These are phyloP conservation scores for Xenopus laevis DNA, from an alignment of 2,113 vertebrate genomes.

Conservation along the genomic window DNA sequence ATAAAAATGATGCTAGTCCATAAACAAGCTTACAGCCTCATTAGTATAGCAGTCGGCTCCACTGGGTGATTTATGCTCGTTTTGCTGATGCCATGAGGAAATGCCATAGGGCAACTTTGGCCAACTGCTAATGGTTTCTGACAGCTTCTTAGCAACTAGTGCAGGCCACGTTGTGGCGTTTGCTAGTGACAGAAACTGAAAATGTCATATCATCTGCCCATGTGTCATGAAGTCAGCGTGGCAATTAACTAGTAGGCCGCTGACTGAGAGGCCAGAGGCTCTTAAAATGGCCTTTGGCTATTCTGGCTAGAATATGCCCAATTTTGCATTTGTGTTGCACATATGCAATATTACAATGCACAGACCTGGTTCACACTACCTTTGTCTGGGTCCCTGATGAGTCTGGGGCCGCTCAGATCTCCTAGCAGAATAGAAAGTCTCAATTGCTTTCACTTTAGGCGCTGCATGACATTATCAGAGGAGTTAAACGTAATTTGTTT, in stretches of 20 bases:
- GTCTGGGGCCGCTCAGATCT: slow-evolving; percentile 48
- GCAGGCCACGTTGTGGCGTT: slow-evolving; percentile 73
- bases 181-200: slow-evolving; percentile 80
- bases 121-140: slow-evolving; percentile 90
- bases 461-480: slow-evolving; percentile 69
- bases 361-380: slow-evolving; percentile 59
- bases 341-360: slow-evolving; percentile 61
- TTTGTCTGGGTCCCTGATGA: slow-evolving; percentile 50
- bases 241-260: slow-evolving; percentile 96
- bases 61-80: slow-evolving; percentile 82
- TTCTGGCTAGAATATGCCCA: slow-evolving; percentile 60
- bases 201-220: slow-evolving; percentile 88
- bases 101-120: slow-evolving; percentile 90
- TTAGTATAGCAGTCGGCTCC: slow-evolving; percentile 90
- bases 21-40: slow-evolving; percentile 94
- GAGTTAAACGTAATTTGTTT: slow-evolving; percentile 70
- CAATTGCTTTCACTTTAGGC: slow-evolving; percentile 61
- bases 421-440: slow-evolving; percentile 49
- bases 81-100: slow-evolving; percentile 86
- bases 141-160: slow-evolving; percentile 96
- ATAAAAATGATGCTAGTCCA: slow-evolving; percentile 89
- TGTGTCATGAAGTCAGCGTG: slow-evolving; percentile 82
- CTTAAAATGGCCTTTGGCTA: slow-evolving; percentile 88
- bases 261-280: slow-evolving; percentile 93
- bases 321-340: slow-evolving; percentile 61